Base-by-base conservation (phyloP, 1,140 invertebrate species). In the Theocolax elegans region DNA sequence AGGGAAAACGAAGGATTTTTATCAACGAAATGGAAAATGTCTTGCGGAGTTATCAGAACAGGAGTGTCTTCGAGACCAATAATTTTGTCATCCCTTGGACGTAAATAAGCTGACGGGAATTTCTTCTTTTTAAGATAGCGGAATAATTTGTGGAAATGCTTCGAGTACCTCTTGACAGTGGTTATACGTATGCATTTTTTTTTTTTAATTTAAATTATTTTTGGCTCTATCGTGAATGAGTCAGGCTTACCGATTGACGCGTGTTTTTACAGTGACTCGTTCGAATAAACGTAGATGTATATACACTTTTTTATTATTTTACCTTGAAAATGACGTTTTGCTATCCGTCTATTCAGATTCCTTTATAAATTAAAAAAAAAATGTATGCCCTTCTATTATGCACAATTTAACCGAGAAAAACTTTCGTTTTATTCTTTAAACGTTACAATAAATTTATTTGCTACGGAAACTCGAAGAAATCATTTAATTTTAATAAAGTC, bases 151-250 rank as follows among this genome's bases (percentile, higher is more conserved):
- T 67, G 38, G 17, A 65, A 54, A 42, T 17, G 23, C 17, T 3
- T 4, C 21, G 56, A 7, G 27, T 17, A 15, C 15, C 3, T 19
- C 49, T 13, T 27, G 23, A 51, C 19, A 27, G 49, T 51, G 13
- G 49, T 25, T 27, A 12, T 27, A 23, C 10, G 8, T 25, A 4
- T 10, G 25, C n/a, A 6, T 35, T 1, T 54, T 2, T 21, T 9
- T n/a, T 53, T 65, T 65, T 54, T 8, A 46, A 53, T 53, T 65
- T 67, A 58, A 62, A 62, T 46, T 62, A 46, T 29, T 62, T 29
- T 9, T n/a, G n/a, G 46, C 40, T 2, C 29, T 62, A 62, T 62
- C 35, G 6, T 8, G 25, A 21, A 29, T 44, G 21, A 65, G 23
- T 42, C 3, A 48, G 25, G 60, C n/a, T n/a, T n/a, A n/a, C n/a